phyloP scores from a whole-genome alignment of 2,113 vertebrate species.

The Chlamydotis undulata region DNA sequence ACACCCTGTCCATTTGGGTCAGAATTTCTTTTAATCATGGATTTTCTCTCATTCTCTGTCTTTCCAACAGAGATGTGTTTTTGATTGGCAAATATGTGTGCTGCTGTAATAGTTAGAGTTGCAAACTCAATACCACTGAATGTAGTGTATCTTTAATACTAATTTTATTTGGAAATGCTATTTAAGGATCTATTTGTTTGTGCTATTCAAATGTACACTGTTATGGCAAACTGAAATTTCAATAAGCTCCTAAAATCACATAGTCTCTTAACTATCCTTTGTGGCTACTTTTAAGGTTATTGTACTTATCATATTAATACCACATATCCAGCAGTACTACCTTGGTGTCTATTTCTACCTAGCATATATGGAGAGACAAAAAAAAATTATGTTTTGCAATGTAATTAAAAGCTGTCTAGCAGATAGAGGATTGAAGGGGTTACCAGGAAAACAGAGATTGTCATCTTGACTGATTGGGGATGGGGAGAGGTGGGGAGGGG shows the following conservation, averaged over 20 bases:
- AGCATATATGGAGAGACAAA: neutral
- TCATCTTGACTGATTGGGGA: neutral
- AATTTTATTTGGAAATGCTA: neutral
- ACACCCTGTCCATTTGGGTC: neutral
- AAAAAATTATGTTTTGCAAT: neutral
- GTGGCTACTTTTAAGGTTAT: neutral
- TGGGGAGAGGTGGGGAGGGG: neutral
- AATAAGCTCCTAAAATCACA: neutral
- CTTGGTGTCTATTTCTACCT: neutral
- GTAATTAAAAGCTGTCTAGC: neutral
- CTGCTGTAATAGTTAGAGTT: neutral
- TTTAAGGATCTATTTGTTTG: neutral
- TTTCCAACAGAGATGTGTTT: neutral
- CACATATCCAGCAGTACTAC: neutral
- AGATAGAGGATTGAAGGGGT: neutral
- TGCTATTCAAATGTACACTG: neutral
- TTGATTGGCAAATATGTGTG: neutral
- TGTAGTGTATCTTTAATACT: neutral
- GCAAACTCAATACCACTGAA: neutral
- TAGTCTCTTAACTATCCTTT: neutral
- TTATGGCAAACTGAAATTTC: neutral
- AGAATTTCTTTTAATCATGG: neutral
- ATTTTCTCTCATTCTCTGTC: neutral
- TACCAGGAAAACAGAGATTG: neutral
- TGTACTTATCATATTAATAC: neutral